Conservation (phyloP, 2,888 invertebrate species). For the Chloroclystis v-ata region DNA sequence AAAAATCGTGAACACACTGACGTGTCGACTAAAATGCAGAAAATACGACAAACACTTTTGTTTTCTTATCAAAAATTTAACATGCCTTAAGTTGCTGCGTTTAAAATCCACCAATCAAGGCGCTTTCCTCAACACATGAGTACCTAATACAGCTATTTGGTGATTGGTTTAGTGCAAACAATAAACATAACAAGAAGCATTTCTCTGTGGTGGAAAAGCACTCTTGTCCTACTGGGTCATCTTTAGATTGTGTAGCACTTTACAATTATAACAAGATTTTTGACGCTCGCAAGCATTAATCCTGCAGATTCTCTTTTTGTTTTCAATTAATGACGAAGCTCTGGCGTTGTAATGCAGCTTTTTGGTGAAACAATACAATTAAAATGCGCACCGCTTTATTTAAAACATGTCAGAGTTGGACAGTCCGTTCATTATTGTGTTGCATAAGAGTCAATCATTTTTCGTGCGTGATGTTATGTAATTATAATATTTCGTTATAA, state of each 20-base stretch:
- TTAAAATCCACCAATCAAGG: too few species aligned
- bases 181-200: too few species aligned
- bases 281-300: slow-evolving; percentile 34
- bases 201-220: too few species aligned
- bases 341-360: slow-evolving; percentile 26
- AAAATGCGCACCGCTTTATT: slow-evolving; percentile 25
- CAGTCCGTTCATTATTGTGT: slow-evolving; percentile 3
- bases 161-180: too few species aligned
- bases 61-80: too few species aligned
- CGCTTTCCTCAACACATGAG: too few species aligned
- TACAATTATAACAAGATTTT: slow-evolving; percentile 35
- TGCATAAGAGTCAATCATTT: slow-evolving; percentile 3
- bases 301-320: slow-evolving; percentile 44
- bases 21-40: too few species aligned
- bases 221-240: too few species aligned
- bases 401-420: slow-evolving; percentile 18
- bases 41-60: too few species aligned
- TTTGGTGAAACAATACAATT: slow-evolving; percentile 26
- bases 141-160: too few species aligned
- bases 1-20: too few species aligned
- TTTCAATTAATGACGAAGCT: slow-evolving; percentile 36
- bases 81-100: too few species aligned
- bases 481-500: neutral
- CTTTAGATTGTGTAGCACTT: slow-evolving; percentile 38
- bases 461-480: neutral